Base-by-base conservation (phyloP, 2,888 invertebrate species). In the Acanthoscelides obtectus region DNA sequence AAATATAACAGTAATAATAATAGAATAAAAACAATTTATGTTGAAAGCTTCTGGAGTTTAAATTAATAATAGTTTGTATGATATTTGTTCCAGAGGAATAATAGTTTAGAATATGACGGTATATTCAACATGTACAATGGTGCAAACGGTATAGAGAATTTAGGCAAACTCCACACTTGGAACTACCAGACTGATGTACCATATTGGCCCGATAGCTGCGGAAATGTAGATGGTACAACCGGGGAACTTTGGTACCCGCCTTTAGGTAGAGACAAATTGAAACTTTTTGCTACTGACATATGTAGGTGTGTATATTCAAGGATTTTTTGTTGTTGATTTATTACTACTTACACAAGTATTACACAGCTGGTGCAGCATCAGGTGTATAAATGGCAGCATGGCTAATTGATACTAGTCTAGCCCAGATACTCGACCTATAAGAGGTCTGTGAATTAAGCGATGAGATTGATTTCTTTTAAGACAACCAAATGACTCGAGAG, bases 221-320 rank as follows among this genome's bases (percentile, higher is more conserved):
- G 91, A 1, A 81, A 80, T 64, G 90, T 95, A 3, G 87, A 88
- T 77, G 95, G 95, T 20, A 92, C 92, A 8, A 90, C 91, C 0
- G 95, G 95, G 0, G 95, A 95, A 85, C 85, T 94, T 22, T 95
- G 93, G 89, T 93, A 94, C 22, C 94, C 94, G 0, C 87, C 90
- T 72, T 78, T 86, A 0, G 86, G 88, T 0, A 88, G 89, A 68
- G 84, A 88, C 8, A 87, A 87, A 27, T 85, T 94, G 4, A 85
- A 88, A 0, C 84, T 96, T 73, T 96, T 94, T 84, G 89, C 91
- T 0, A 87, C 93, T 0, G 95, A 95, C 85, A 86, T 94, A 73
- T 95, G 95, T 88, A 91, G 94, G 90, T 93, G 81, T 70, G 74
- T 22, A 27, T 25, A 22, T 45, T 5, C 63, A 25, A 65, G 22